phyloP scores from a whole-genome alignment of 1,140 invertebrate species.

The Helicoverpa zea region DNA sequence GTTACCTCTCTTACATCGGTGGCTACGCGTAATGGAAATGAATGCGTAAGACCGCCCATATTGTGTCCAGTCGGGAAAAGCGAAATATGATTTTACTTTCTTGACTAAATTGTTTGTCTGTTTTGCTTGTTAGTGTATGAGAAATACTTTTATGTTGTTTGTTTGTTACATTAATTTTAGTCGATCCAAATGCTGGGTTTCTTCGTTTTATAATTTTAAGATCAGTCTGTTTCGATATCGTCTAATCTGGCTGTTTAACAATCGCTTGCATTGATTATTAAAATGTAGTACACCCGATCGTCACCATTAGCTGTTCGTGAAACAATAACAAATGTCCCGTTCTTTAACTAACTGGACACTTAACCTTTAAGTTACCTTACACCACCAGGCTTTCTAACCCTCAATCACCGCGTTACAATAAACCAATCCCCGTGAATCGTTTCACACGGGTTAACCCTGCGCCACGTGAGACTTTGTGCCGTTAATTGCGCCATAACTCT shows the following conservation, averaged over 20 bases:
- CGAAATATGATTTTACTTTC: background rate
- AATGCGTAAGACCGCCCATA: background rate
- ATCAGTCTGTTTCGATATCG: background rate
- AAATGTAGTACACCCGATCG: no score
- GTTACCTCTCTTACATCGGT: conserved; percentile 1
- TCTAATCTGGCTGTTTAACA: no score
- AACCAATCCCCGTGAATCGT: conserved; percentile 15
- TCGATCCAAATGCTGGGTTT: background rate
- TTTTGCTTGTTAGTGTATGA: background rate
- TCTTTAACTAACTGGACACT: background rate
- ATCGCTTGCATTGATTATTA: no score
- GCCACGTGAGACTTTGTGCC: conserved; percentile 18
- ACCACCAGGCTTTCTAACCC: background rate
- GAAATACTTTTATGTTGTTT: background rate
- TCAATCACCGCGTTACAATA: conserved; percentile 15
- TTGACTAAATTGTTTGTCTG: background rate
- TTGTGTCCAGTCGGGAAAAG: background rate
- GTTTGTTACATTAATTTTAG: background rate
- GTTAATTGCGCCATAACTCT: conserved; percentile 39
- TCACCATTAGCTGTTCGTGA: no score
- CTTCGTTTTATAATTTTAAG: background rate
- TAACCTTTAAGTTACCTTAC: background rate
- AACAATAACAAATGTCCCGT: no score
- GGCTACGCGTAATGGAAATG: conserved; percentile 8
- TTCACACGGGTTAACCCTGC: conserved; percentile 26